phyloP scores from a whole-genome alignment of 2,113 vertebrate species.

The Chelonoidis abingdonii region DNA sequence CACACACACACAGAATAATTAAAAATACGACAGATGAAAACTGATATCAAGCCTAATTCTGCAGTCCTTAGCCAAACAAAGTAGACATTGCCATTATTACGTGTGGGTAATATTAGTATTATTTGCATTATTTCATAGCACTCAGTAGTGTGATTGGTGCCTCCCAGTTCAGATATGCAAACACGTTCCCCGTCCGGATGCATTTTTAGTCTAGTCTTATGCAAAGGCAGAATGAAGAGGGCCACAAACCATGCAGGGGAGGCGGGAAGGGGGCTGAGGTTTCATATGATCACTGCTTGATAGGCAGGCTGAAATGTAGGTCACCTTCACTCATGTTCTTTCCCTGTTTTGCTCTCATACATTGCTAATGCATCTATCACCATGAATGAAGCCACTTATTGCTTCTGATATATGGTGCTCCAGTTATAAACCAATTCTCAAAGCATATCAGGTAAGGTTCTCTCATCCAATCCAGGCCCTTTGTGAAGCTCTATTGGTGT shows the following conservation, averaged over 20 bases:
- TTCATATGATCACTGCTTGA: background rate
- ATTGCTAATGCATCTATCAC: background rate
- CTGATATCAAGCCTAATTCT: background rate
- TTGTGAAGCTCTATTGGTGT: background rate
- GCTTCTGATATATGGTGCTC: background rate
- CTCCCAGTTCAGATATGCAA: background rate
- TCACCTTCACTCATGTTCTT: accelerated
- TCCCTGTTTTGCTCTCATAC: background rate
- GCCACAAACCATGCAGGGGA: background rate
- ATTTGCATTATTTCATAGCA: background rate
- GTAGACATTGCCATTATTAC: background rate
- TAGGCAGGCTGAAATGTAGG: background rate
- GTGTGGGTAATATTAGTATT: background rate
- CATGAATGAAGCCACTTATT: background rate
- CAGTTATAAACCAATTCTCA: background rate
- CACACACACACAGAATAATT: background rate
- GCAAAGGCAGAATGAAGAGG: background rate
- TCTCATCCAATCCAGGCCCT: background rate
- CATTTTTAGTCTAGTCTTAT: background rate
- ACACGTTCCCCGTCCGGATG: background rate
- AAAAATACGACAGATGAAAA: background rate
- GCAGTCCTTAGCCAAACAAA: background rate
- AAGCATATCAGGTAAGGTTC: background rate
- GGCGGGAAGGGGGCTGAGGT: accelerated
- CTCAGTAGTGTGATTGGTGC: background rate